Percentiles rank a stretch among this genome's conserved stretches.
Evolutionary conservation across 1,140 invertebrate species (phyloP).

Genomic region (Lineus longissimus): DNA sequence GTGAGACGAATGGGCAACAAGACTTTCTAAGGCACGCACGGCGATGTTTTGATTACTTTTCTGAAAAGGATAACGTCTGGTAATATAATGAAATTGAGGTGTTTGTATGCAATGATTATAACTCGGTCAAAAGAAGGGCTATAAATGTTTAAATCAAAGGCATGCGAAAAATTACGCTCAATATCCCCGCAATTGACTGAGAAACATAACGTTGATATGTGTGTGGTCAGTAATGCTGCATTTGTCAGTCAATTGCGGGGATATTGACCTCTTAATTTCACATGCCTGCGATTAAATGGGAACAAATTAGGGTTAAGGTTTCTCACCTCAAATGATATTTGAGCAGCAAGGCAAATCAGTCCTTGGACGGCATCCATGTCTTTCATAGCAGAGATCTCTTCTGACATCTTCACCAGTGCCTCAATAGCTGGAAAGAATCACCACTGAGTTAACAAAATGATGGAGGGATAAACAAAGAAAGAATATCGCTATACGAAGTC

Average conservation of each 20-base stretch:
- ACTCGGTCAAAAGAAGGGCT: too few relatives aligned
- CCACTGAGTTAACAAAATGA: neutral
- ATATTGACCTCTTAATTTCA: too few relatives aligned
- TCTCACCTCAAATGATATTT: constrained; percentile 41
- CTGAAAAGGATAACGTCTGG: constrained; percentile 17
- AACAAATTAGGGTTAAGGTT: neutral
- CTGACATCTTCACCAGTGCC: constrained; percentile 36
- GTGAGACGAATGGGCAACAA: constrained; percentile 25
- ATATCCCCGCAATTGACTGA: too few relatives aligned
- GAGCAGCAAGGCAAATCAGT: constrained; percentile 41
- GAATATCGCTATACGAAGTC: too few relatives aligned
- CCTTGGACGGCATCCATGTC: constrained; percentile 11
- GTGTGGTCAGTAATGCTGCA: too few relatives aligned
- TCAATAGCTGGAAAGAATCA: constrained; percentile 28
- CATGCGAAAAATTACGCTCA: too few relatives aligned
- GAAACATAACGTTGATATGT: too few relatives aligned
- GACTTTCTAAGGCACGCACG: constrained; percentile 30
- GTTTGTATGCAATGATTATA: too few relatives aligned
- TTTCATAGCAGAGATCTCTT: constrained; percentile 6
- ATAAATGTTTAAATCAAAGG: neutral
- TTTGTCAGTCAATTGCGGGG: too few relatives aligned
- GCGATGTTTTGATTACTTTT: constrained; percentile 23
- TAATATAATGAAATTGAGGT: too few relatives aligned
- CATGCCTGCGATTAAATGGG: neutral
- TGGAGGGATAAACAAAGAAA: too few relatives aligned